Base-by-base conservation (phyloP, 2,797 vertebrate genomes). In the Gymnothorax reevesii region DNA sequence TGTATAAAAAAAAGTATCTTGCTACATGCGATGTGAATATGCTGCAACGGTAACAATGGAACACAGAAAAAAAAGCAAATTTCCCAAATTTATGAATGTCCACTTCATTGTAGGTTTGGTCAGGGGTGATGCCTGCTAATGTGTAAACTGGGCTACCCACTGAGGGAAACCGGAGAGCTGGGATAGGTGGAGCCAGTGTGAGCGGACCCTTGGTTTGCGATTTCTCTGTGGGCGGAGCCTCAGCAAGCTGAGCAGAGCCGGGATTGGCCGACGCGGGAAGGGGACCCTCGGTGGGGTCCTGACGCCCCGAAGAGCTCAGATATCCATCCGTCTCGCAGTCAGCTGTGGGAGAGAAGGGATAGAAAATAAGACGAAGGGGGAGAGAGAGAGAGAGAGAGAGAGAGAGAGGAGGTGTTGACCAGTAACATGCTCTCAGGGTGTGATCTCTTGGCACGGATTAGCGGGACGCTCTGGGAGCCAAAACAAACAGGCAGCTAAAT, bases 291-390 rank as follows among this genome's bases (percentile, higher is more conserved):
- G 93, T 93, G 33, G 95, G 91, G 88, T 99, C 98, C 93, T 97
- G 95, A 88, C 98, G 96, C 88, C 98, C 97, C 0, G 97, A 98
- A 86, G 98, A 97, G 94, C 98, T 98, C 90, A 98, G 95, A 94
- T 98, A 97, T 87, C 96, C 97, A 0, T 99, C 98, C 0, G 97
- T 99, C 95, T 99, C 98, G 0, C 98, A 98, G 93, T 99, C 98
- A 73, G 98, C 98, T 99, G 96, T 62, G 42, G 91, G 87, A 94
- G 94, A 92, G 94, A 91, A 92, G 9, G 5, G 88, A 83, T 17
- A 4, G 22, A 42, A 42, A 42, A 42, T 42, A 2, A 42, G 33
- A 42, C 33, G 33, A 42, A 42, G 33, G 33, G 33, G 33, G 33
- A 42, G 33, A 42, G 33, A 7, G 33, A 13, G 71, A 75, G 20